Evolutionary conservation across 2,113 vertebrate genomes (phyloP), one percentile per base, ranked within the genome.

Genomic region (Limanda limanda): DNA sequence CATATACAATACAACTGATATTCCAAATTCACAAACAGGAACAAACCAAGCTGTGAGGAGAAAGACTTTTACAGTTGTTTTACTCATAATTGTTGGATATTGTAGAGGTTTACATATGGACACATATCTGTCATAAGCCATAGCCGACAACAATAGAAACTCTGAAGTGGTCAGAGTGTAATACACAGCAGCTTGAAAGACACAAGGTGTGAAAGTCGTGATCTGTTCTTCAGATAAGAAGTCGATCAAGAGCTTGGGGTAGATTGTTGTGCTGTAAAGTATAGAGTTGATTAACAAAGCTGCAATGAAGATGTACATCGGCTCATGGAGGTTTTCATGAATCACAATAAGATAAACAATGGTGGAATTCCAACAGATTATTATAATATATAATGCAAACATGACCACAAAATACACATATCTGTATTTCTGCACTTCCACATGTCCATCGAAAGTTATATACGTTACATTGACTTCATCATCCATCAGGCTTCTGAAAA

Each of bases 291-390:
- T 1, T 12, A 55, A 63, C 71, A 80, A 14, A 6, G 71, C 71
- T 2, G 78, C 64, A 12, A 80, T 80, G 12, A 80, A 74, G 37
- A 69, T 18, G 48, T 80, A 80, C 78, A 80, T 80, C 0, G 78
- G 78, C 64, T 80, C 37, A 60, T 80, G 78, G 37, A 80, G 71
- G 37, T 40, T 62, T 25, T 20, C 2, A 4, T 63, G 24, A 15
- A 21, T 64, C 10, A 45, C 45, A 5, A 78, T 51, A 0, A 71
- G n/a, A 13, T 3, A 71, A 0, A 65, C 27, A 48, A 78, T 78
- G 15, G 56, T 63, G 0, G 52, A 48, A 48, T 78, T 78, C 14
- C 59, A 57, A 54, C 40, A 78, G 12, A 78, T 37, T 7, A 65
- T 56, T 5, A 71, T 9, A 25, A 58, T 24, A 59, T 65, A 78